Conservation (phyloP, 2,113 vertebrate genomes). For the Rhipidura dahli region DNA sequence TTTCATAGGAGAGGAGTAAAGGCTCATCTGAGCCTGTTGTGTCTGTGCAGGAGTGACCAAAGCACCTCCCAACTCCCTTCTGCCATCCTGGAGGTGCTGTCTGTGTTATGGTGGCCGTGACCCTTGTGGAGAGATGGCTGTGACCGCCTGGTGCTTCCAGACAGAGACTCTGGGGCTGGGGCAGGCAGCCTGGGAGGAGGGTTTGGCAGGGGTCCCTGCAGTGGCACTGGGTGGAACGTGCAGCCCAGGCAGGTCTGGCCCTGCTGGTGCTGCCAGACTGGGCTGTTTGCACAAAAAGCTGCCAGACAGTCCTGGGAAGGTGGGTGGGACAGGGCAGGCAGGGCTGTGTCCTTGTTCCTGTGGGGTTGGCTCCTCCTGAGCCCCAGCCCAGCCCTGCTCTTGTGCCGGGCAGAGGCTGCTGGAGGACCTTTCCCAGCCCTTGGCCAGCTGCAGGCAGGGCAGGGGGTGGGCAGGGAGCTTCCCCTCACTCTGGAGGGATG, state of each 20-base stretch:
- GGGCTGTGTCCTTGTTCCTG: background rate
- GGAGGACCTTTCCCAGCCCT: background rate
- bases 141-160: background rate
- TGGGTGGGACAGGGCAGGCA: background rate
- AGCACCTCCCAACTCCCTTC: background rate
- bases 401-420: background rate
- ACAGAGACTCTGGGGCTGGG: background rate
- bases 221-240: background rate
- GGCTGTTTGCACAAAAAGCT: background rate
- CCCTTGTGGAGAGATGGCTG: background rate
- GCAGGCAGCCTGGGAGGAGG: background rate
- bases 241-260: background rate
- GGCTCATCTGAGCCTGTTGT: background rate
- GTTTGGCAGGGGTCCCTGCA: background rate
- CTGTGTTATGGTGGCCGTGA: accelerated
- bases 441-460: background rate
- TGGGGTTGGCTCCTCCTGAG: background rate
- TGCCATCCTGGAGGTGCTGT: background rate
- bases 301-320: background rate
- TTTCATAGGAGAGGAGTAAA: background rate
- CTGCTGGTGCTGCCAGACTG: accelerated
- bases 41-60: background rate
- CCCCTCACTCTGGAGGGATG: accelerated
- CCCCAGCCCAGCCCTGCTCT: background rate
- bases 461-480: background rate